Evolutionary conservation across 2,888 invertebrate species (phyloP).

Genomic region (Cheilosia variabilis): DNA sequence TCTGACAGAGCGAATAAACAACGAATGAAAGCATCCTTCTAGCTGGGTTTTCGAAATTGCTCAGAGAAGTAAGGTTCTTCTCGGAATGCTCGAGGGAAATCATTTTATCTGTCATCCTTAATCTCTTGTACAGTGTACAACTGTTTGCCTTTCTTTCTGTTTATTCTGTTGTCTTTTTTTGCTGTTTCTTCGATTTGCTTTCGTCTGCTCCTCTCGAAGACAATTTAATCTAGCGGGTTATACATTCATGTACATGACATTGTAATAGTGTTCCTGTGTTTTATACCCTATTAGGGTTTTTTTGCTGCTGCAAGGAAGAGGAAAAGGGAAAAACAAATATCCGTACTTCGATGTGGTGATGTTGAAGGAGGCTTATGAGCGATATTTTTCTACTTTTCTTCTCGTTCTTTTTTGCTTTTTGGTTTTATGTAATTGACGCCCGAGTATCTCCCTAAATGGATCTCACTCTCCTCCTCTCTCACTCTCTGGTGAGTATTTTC

Average conservation of each 20-base stretch:
- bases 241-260: conserved; percentile 41
- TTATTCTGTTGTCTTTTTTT: conserved; percentile 18
- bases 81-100: conserved; percentile 71
- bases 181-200: conserved; percentile 59
- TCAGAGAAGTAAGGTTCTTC: conserved; percentile 63
- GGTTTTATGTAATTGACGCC: conserved; percentile 63
- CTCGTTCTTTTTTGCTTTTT: too few relatives aligned
- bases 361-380: conserved; percentile 68
- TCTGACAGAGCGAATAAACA: conserved; percentile 67
- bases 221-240: conserved; percentile 67
- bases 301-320: conserved; percentile 21
- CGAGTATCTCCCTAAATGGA: conserved; percentile 55
- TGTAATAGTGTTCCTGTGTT: conserved; percentile 59
- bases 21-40: conserved; percentile 63
- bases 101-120: conserved; percentile 74
- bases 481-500: conserved; percentile 59
- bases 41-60: conserved; percentile 58
- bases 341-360: conserved; percentile 55
- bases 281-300: conserved; percentile 62
- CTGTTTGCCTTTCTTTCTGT: conserved; percentile 61
- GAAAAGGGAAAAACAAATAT: conserved; percentile 37
- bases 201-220: conserved; percentile 44
- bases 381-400: conserved; percentile 49
- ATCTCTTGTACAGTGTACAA: conserved; percentile 70
- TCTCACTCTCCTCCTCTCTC: conserved; percentile 32